A percentile compares a stretch with the other conserved stretches of the same genome.
Evolutionary conservation across 2,113 vertebrate genomes (phyloP).

Genomic region (Lophius piscatorius): DNA sequence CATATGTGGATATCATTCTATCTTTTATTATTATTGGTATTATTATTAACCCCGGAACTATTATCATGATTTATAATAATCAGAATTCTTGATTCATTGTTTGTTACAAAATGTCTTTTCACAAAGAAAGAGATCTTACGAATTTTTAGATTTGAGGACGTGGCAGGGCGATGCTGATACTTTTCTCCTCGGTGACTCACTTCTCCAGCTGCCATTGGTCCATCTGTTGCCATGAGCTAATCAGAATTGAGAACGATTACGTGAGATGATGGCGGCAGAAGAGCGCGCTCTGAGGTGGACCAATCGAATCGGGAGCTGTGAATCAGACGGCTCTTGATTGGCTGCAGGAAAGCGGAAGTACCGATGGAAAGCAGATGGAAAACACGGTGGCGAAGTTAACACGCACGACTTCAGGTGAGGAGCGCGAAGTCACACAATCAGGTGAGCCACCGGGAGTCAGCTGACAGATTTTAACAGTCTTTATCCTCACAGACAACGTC

Average conservation of each 20-base stretch:
- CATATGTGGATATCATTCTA: too few relatives aligned
- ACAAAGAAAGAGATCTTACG: too few relatives aligned
- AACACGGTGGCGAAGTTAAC: background rate
- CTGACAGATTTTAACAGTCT: too few relatives aligned
- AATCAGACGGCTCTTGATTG: conserved; percentile 10
- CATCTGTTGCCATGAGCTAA: background rate
- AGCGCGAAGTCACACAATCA: too few relatives aligned
- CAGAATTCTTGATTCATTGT: background rate
- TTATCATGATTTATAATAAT: too few relatives aligned
- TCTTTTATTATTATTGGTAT: too few relatives aligned
- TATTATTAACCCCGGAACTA: too few relatives aligned
- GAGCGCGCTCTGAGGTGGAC: conserved; percentile 19
- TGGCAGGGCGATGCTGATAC: conserved; percentile 19
- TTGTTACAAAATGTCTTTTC: background rate
- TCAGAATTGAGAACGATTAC: background rate
- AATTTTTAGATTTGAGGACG: conserved; percentile 1
- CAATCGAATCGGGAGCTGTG: conserved; percentile 9
- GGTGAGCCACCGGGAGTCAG: too few relatives aligned
- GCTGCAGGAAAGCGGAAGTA: conserved; percentile 3
- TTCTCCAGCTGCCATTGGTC: background rate
- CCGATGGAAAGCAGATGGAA: background rate
- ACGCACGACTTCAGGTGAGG: background rate
- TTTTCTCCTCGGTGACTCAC: background rate
- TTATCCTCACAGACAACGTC: too few relatives aligned
- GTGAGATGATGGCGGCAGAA: background rate